phyloP scores from a whole-genome alignment of 2,113 vertebrate genomes.

The Anolis sagrei region DNA sequence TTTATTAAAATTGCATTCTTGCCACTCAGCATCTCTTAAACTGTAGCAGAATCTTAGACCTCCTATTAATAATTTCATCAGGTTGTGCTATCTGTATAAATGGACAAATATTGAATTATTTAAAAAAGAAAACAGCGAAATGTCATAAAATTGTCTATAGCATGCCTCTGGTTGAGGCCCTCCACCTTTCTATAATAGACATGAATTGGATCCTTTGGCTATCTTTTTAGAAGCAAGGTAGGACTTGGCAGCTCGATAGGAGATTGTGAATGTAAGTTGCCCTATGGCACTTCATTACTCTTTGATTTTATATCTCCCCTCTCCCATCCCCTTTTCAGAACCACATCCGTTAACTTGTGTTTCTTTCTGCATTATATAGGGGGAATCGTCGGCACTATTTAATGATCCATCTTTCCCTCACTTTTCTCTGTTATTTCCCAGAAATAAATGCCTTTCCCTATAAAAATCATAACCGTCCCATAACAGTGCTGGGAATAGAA shows the following conservation, averaged over 20 bases:
- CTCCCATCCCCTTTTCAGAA: not conserved
- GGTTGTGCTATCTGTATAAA: not conserved
- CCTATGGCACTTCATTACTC: not conserved
- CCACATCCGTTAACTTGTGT: not conserved
- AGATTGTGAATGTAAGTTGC: constrained; percentile 7
- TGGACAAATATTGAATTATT: not conserved
- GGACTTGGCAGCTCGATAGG: not conserved
- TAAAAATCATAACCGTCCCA: constrained; percentile 19
- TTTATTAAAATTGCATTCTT: not conserved
- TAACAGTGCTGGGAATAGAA: not conserved
- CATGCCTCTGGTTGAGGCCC: not conserved
- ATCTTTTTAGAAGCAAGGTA: not conserved
- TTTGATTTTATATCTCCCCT: not conserved
- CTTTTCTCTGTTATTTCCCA: constrained; percentile 1
- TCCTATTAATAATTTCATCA: not conserved
- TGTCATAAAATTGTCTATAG: too few relatives aligned
- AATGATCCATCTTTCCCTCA: not conserved
- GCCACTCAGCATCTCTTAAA: not conserved
- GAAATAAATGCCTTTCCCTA: not conserved
- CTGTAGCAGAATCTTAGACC: not conserved
- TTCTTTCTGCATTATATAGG: not conserved
- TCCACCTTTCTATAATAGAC: not conserved
- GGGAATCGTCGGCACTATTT: not conserved
- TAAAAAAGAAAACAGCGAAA: not conserved
- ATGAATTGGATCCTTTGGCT: not conserved